phyloP scores from a whole-genome alignment of 2,113 vertebrate genomes.

The Tychaedon coryphoeus region DNA sequence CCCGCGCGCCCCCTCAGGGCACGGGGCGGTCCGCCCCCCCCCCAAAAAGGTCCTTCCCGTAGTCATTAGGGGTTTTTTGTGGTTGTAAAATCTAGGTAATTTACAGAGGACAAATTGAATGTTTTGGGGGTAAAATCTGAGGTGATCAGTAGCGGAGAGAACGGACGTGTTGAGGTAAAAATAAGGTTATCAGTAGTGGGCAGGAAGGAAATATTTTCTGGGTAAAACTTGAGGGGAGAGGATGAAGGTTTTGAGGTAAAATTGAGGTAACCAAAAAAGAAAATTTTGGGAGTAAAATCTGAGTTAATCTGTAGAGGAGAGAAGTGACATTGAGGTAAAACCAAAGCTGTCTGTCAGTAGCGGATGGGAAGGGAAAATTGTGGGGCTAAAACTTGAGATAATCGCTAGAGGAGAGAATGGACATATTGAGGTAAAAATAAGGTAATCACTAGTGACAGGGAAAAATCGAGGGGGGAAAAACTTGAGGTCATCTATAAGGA shows the following conservation, averaged over 20 bases:
- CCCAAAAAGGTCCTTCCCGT: neutral
- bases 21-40: neutral
- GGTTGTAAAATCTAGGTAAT: neutral
- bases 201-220: neutral
- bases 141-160: neutral
- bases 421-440: neutral
- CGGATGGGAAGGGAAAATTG: neutral
- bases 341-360: neutral
- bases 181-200: neutral
- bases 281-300: neutral
- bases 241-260: neutral
- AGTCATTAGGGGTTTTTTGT: neutral
- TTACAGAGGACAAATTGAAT: neutral
- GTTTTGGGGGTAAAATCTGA: neutral
- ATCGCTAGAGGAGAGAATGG: neutral
- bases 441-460: neutral
- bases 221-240: neutral
- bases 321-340: neutral
- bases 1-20: neutral
- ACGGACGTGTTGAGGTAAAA: neutral
- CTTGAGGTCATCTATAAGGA: neutral
- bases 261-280: neutral
- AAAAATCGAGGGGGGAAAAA: neutral
- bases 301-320: neutral
- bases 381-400: neutral